These are phyloP conservation scores for Lepidostoma basale DNA, from an alignment of 1,140 invertebrate genomes.

Conservation along the genomic window DNA sequence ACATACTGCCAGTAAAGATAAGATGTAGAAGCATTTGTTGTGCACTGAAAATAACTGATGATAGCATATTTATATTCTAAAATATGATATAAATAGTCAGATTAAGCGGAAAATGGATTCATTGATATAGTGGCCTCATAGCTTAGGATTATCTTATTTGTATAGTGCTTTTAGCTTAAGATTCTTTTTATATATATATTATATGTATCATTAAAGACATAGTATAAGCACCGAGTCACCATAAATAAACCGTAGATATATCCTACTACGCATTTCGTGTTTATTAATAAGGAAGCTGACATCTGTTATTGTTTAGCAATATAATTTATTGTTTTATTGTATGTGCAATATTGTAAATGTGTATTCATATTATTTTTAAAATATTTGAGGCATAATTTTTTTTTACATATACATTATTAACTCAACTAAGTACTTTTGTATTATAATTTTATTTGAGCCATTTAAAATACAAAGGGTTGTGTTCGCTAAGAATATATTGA, in stretches of 20 bases:
- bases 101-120: background rate
- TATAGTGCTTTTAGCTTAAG: constrained; percentile 24
- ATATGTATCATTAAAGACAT: constrained; percentile 13
- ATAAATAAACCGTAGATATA: background rate
- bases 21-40: background rate
- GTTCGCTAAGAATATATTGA: too few relatives aligned
- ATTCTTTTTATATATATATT: constrained; percentile 11
- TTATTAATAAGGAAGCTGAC: too few relatives aligned
- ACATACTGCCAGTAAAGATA: constrained; percentile 1
- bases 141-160: constrained; percentile 9
- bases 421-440: too few relatives aligned
- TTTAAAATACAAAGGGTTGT: too few relatives aligned
- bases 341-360: too few relatives aligned
- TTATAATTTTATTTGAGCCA: too few relatives aligned
- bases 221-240: constrained; percentile 20
- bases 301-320: too few relatives aligned
- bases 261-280: too few relatives aligned
- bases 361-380: too few relatives aligned
- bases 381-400: too few relatives aligned
- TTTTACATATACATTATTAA: too few relatives aligned
- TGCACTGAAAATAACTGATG: background rate
- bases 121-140: constrained; percentile 20
- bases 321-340: too few relatives aligned
- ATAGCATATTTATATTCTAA: constrained; percentile 12
- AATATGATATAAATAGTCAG: background rate